phyloP scores from a whole-genome alignment of 2,113 vertebrate species.

The Thunnus maccoyii region DNA sequence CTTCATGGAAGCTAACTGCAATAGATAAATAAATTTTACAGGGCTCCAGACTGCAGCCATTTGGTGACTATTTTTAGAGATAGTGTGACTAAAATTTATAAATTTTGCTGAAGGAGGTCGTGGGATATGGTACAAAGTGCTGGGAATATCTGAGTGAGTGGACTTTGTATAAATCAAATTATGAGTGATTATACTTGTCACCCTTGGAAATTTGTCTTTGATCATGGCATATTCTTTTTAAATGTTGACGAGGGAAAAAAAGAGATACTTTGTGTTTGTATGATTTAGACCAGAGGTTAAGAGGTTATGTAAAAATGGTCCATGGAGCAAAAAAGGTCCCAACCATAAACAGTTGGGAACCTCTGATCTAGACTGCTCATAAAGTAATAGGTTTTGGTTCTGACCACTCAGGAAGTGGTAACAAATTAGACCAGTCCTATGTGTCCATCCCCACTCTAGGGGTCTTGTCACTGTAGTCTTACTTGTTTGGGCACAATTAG shows the following conservation, averaged over 20 bases:
- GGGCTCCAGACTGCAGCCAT: not conserved
- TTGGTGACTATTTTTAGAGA: not conserved
- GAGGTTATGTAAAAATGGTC: no score
- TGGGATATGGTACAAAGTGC: not conserved
- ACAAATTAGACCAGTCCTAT: no score
- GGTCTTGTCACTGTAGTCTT: not conserved
- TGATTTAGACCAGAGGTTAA: no score
- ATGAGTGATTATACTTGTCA: no score
- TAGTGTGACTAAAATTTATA: not conserved
- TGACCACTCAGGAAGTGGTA: not conserved
- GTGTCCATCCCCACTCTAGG: no score
- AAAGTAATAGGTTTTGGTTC: not conserved
- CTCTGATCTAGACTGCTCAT: not conserved
- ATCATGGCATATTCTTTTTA: not conserved
- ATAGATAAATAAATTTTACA: not conserved
- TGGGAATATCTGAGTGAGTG: no score
- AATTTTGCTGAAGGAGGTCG: not conserved
- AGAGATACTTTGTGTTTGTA: no score
- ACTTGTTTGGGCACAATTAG: slow-evolving; percentile 2
- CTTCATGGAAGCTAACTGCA: not conserved
- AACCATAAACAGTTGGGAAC: no score
- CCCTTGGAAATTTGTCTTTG: not conserved
- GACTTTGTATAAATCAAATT: not conserved
- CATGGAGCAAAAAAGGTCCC: no score
- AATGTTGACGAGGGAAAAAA: not conserved